phyloP scores from a whole-genome alignment of 1,140 invertebrate genomes.

The Zaprionus tsacasi region DNA sequence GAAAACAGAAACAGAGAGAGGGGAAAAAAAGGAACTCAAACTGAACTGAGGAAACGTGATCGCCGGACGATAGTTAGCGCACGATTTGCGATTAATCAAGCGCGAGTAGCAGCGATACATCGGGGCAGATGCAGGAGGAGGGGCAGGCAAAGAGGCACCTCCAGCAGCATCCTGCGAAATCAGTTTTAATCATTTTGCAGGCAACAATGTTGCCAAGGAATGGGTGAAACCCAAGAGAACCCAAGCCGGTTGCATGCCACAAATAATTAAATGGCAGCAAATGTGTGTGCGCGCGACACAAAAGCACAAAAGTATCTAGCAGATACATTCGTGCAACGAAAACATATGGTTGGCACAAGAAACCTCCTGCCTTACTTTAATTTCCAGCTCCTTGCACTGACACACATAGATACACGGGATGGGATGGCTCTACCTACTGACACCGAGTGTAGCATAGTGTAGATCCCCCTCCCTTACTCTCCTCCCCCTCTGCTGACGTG shows the following conservation, averaged over 20 bases:
- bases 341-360: conserved; percentile 72
- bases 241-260: conserved; percentile 6
- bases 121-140: not conserved
- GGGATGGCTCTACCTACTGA: conserved; percentile 23
- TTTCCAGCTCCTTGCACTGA: conserved; percentile 76
- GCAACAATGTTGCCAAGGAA: conserved; percentile 13
- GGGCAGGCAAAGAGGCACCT: not conserved
- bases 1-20: no score
- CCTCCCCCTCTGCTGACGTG: conserved; percentile 1
- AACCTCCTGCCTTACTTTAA: conserved; percentile 83
- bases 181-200: conserved; percentile 61
- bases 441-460: not conserved
- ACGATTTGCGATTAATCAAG: conserved; percentile 81
- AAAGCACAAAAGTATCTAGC: conserved; percentile 41
- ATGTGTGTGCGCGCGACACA: not conserved
- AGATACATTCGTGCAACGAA: conserved; percentile 42
- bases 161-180: conserved; percentile 56
- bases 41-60: conserved; percentile 63
- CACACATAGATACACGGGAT: conserved; percentile 69
- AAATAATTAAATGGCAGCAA: conserved; percentile 70
- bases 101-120: conserved; percentile 52
- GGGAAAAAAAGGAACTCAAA: conserved; percentile 35
- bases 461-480: no score
- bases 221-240: not conserved
- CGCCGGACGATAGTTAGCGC: conserved; percentile 67